Percentiles rank a stretch among this genome's conserved stretches.
These are phyloP conservation scores for Pelochelys cantorii DNA, from an alignment of 2,797 vertebrate species.

Conservation along the genomic window DNA sequence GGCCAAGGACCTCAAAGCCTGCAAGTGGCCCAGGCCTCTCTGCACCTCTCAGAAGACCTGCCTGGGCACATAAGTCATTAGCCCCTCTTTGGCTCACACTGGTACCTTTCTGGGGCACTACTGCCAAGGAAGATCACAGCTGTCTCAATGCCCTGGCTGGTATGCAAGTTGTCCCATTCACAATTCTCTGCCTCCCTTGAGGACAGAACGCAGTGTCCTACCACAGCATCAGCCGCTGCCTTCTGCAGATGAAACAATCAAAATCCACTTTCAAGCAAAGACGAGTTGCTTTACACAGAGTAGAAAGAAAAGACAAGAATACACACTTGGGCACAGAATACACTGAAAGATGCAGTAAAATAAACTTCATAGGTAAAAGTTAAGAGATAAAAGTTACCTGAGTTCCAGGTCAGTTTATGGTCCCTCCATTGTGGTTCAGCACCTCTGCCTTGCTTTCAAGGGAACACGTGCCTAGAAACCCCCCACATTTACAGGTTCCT, in stretches of 20 bases:
- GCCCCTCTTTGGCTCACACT: neutral
- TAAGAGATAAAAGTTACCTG: neutral
- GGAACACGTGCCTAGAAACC: neutral
- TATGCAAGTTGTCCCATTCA: neutral
- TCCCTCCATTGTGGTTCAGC: neutral
- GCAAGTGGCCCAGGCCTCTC: too few relatives aligned
- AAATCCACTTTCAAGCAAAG: neutral
- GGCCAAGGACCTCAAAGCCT: too few relatives aligned
- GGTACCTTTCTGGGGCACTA: neutral
- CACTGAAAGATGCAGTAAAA: rapidly evolving
- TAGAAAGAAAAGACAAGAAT: rapidly evolving
- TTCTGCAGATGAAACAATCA: neutral
- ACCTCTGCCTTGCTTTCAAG: neutral
- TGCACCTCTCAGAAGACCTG: too few relatives aligned
- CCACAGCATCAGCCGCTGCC: rapidly evolving
- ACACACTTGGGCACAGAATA: rapidly evolving
- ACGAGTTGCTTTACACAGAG: conserved; percentile 13
- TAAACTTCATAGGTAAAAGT: neutral
- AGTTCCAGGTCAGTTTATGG: neutral
- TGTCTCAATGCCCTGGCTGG: neutral
- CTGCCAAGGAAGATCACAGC: neutral
- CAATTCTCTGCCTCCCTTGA: rapidly evolving
- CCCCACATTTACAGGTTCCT: neutral
- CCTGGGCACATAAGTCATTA: neutral
- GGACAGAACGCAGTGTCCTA: rapidly evolving